Evolutionary conservation across 1,140 invertebrate genomes (phyloP), one percentile per base, ranked within the genome.

Genomic region (Drosophila tropicalis): DNA sequence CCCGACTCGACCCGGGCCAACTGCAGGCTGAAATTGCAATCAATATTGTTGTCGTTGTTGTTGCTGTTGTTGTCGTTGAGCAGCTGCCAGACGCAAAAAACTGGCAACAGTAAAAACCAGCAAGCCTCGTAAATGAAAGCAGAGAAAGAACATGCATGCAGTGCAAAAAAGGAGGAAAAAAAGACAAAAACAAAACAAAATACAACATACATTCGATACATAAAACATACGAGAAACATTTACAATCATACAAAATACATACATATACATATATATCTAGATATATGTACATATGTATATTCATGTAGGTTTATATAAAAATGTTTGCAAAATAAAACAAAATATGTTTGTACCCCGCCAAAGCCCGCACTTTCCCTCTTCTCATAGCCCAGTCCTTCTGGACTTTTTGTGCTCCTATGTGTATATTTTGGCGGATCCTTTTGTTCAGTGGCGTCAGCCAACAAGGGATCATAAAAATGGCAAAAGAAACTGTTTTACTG

Each of bases 51-150:
- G 77, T 83, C 70, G 77, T 71, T 80, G 77, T 34, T 63, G 67
- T 62, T 67, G 65, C 39, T 72, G 67, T 62, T 63, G 57, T 62
- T 68, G 65, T 61, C 36, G 70, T 65, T 76, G 67, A 89, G 83
- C 84, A 87, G 83, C 83, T 89, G 83, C 83, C 83, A 87, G 83
- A 87, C 83, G 89, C 76, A 86, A 77, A 84, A 78, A 87, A 75
- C 64, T 79, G 79, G 76, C 76, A 86, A 87, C 82, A 86, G 82
- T 86, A 86, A 86, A 86, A 86, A 79, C 79, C 69, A 85, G 82
- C 79, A 70, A 85, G 82, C 79, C 83, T 82, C 71, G 67, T 77
- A 84, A 85, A 81, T 86, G 82, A 81, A 86, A 85, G 69, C 51
- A 64, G 41, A 70, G 60, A 65, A 74, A 72, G 69, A 84, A 78